Conservation (phyloP, 1,140 invertebrate genomes). For the Muscidifurax raptorellus region DNA sequence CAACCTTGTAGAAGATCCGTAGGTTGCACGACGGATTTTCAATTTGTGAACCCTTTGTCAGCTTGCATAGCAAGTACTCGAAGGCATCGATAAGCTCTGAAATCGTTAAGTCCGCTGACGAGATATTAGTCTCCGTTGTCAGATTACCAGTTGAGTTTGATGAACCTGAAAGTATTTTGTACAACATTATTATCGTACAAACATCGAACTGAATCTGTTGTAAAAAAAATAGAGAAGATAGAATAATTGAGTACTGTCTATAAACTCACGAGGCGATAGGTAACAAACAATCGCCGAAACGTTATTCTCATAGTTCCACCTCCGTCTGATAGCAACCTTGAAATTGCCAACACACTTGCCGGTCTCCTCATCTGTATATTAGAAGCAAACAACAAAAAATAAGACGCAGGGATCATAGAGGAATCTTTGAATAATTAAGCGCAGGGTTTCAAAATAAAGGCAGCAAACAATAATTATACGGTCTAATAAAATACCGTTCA, state of each 20-base stretch:
- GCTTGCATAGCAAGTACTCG: constrained; percentile 83
- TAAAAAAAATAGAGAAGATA: neutral
- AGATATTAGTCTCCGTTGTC: constrained; percentile 76
- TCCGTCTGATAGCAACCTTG: constrained; percentile 86
- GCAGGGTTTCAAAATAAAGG: constrained; percentile 30
- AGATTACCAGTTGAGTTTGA: constrained; percentile 81
- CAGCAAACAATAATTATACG: neutral
- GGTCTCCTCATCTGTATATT: constrained; percentile 88
- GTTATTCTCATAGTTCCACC: constrained; percentile 92
- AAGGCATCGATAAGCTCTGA: constrained; percentile 81
- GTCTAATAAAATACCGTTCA: neutral
- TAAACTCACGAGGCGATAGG: constrained; percentile 81
- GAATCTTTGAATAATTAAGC: neutral
- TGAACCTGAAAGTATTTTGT: constrained; percentile 71
- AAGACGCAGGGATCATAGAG: constrained; percentile 23
- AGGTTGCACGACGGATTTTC: constrained; percentile 80
- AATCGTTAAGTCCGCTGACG: constrained; percentile 77
- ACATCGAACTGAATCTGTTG: neutral
- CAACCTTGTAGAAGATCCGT: constrained; percentile 85
- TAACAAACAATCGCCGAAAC: constrained; percentile 90
- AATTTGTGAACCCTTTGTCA: constrained; percentile 81
- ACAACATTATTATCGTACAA: neutral
- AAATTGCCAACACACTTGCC: constrained; percentile 88
- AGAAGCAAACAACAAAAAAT: constrained; percentile 43
- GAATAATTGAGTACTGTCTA: neutral